These are phyloP conservation scores for Drepana falcataria DNA, from an alignment of 2,888 invertebrate genomes.

Conservation along the genomic window DNA sequence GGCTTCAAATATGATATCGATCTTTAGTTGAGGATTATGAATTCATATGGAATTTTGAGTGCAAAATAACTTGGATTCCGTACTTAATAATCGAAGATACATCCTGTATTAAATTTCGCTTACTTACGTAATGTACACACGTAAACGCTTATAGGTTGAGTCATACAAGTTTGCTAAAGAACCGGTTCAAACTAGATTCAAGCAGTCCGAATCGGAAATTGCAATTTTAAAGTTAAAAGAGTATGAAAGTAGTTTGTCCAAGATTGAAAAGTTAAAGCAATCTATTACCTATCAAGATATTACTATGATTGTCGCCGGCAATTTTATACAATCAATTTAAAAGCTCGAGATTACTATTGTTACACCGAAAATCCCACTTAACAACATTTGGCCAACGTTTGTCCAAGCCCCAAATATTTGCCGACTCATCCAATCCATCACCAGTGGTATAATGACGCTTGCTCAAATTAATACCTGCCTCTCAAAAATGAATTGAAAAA, in stretches of 20 bases:
- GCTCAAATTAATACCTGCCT: conserved; percentile 73
- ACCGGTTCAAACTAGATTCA: too few relatives aligned
- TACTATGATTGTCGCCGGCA: not conserved
- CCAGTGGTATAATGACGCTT: conserved; percentile 65
- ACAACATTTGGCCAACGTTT: conserved; percentile 34
- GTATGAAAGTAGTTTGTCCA: too few relatives aligned
- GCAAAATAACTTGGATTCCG: too few relatives aligned
- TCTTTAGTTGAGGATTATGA: not conserved
- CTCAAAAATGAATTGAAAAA: conserved; percentile 56
- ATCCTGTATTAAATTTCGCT: too few relatives aligned
- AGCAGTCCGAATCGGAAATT: too few relatives aligned
- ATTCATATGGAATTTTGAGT: not conserved
- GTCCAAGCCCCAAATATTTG: conserved; percentile 45
- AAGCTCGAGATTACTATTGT: conserved; percentile 5
- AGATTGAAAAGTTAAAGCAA: not conserved
- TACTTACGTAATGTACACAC: too few relatives aligned
- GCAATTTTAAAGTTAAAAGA: too few relatives aligned
- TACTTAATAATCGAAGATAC: too few relatives aligned
- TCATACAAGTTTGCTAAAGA: too few relatives aligned
- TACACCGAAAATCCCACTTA: conserved; percentile 9
- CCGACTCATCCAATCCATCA: conserved; percentile 74
- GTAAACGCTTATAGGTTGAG: too few relatives aligned
- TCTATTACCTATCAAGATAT: not conserved
- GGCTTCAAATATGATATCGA: not conserved
- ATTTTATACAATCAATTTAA: conserved; percentile 8